Conservation (phyloP, 2,113 vertebrate species). For the Malurus alboscapulatus region DNA sequence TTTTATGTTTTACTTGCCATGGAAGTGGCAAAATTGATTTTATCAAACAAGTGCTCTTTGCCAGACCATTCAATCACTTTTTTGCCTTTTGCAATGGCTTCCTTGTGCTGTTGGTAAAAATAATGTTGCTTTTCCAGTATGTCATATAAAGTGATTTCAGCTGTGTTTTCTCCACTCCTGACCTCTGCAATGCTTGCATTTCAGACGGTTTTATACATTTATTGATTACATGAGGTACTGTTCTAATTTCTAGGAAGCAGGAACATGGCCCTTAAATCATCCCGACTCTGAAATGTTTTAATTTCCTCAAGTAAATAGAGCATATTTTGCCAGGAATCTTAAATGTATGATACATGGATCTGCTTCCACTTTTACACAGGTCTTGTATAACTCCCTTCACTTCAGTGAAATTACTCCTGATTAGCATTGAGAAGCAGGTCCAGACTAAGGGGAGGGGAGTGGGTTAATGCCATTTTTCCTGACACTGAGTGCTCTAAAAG, state of each 20-base stretch:
- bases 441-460: not conserved
- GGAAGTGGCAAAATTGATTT: conserved; percentile 6
- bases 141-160: conserved; percentile 48
- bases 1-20: not conserved
- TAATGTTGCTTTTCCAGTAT: conserved; percentile 52
- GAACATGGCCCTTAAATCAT: conserved; percentile 44
- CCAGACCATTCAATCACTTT: conserved; percentile 24
- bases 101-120: conserved; percentile 35
- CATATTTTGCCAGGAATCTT: conserved; percentile 48
- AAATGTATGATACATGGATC: not conserved
- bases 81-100: conserved; percentile 29
- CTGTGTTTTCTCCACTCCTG: conserved; percentile 29
- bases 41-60: conserved; percentile 11
- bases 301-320: conserved; percentile 58
- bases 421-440: conserved; percentile 16
- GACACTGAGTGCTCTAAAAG: conserved; percentile 53
- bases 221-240: conserved; percentile 58
- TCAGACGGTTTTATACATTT: conserved; percentile 47
- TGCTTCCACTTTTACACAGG: not conserved
- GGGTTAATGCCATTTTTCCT: conserved; percentile 48
- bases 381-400: not conserved
- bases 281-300: conserved; percentile 40
- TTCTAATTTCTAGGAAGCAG: conserved; percentile 58
- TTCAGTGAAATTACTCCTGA: conserved; percentile 23
- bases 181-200: conserved; percentile 30